Evolutionary conservation across 2,113 vertebrate genomes (phyloP).

Genomic region (rat (Rattus norvegicus)): DNA sequence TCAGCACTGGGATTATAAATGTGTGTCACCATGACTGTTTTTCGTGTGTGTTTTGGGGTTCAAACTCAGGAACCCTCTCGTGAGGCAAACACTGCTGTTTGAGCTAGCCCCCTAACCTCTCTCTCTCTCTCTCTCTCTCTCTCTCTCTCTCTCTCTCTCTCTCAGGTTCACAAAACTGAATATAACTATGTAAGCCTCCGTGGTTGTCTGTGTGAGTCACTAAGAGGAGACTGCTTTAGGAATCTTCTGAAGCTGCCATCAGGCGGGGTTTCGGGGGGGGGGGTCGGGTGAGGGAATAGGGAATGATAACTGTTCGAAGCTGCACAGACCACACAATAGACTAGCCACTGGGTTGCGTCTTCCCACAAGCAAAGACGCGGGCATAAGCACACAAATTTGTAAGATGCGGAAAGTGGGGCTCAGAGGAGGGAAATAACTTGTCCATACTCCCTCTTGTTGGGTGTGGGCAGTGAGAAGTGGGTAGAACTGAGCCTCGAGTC

Average conservation of each 20-base stretch:
- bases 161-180: not conserved
- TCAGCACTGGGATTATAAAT: not conserved
- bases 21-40: not conserved
- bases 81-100: not conserved
- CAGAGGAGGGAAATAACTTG: not conserved
- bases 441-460: not conserved
- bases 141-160: not conserved
- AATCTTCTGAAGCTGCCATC: not conserved
- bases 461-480: not conserved
- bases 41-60: not conserved
- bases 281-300: no score
- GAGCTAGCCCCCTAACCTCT: no score
- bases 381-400: not conserved
- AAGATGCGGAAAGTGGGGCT: not conserved
- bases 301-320: not conserved
- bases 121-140: not conserved
- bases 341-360: not conserved
- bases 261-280: not conserved
- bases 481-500: not conserved
- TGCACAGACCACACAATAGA: not conserved
- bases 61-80: not conserved
- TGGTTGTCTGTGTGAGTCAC: not conserved
- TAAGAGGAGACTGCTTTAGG: not conserved
- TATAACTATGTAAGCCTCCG: not conserved
- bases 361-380: not conserved